Percentiles rank a stretch among this genome's conserved stretches.
Evolutionary conservation across 2,888 invertebrate species (phyloP).

Genomic region (Ormyrus labotus): DNA sequence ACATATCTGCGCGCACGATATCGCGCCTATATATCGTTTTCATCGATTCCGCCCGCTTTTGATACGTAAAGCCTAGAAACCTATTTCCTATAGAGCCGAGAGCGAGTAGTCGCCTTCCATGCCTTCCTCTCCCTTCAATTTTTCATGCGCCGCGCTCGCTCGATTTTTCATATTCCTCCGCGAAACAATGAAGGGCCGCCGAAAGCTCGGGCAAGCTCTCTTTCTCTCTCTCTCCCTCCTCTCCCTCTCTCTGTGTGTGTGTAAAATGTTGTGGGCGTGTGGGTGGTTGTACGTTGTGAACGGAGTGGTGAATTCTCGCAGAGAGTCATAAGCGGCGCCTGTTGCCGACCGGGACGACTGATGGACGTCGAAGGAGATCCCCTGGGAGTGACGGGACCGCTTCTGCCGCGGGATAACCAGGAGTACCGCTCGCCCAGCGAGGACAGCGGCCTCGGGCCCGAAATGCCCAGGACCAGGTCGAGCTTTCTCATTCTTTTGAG

Average conservation of each 20-base stretch:
- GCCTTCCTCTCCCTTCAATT: conserved; percentile 35
- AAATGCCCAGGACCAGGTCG: conserved; percentile 79
- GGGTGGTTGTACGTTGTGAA: conserved; percentile 24
- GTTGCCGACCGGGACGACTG: conserved; percentile 73
- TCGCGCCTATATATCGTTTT: conserved; percentile 31
- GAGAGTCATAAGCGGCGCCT: conserved; percentile 69
- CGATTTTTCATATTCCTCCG: no score
- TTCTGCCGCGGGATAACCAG: conserved; percentile 78
- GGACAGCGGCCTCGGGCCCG: conserved; percentile 95
- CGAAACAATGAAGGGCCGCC: not conserved
- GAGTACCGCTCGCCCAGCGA: conserved; percentile 92
- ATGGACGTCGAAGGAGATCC: conserved; percentile 74
- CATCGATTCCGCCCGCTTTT: conserved; percentile 32
- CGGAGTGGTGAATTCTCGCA: conserved; percentile 68
- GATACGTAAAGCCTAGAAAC: conserved; percentile 43
- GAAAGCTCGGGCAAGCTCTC: conserved; percentile 39
- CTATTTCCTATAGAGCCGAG: conserved; percentile 32
- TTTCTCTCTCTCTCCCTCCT: no score
- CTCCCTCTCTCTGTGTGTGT: not conserved
- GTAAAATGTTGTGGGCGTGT: not conserved
- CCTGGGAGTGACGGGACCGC: conserved; percentile 72
- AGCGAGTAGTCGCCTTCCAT: not conserved
- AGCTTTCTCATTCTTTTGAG: conserved; percentile 39
- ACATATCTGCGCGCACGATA: conserved; percentile 41
- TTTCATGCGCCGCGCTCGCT: not conserved